Conservation (phyloP, 2,888 invertebrate species). For the Camponotus fellah region DNA sequence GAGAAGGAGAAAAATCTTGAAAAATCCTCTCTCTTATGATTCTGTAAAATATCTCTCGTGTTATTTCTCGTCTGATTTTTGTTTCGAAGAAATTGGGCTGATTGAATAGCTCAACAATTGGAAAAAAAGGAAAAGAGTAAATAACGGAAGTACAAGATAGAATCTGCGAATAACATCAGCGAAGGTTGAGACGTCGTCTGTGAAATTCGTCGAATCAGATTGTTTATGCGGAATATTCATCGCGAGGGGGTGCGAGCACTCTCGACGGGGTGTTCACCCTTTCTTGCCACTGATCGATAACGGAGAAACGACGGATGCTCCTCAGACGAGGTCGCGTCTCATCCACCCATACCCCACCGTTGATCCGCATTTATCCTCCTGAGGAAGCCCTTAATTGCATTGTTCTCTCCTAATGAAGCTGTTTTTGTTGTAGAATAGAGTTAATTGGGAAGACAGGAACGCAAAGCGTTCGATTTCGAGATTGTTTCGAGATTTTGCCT, state of each 20-base stretch:
- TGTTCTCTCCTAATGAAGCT: conserved; percentile 75
- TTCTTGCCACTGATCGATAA: conserved; percentile 73
- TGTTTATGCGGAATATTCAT: conserved; percentile 77
- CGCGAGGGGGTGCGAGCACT: conserved; percentile 61
- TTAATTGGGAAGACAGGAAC: conserved; percentile 71
- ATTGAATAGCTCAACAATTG: conserved; percentile 10
- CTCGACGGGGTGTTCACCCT: conserved; percentile 75
- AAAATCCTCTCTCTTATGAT: not conserved
- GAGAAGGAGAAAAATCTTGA: conserved; percentile 17
- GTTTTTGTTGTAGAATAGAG: conserved; percentile 73
- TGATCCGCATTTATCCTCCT: conserved; percentile 69
- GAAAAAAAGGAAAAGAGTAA: conserved; percentile 13
- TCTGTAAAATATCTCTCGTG: not conserved
- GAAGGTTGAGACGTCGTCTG: conserved; percentile 33
- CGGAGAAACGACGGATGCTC: conserved; percentile 74
- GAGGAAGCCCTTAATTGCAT: conserved; percentile 73
- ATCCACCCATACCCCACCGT: conserved; percentile 47
- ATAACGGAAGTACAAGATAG: conserved; percentile 44
- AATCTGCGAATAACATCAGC: conserved; percentile 8
- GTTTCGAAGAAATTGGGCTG: conserved; percentile 38
- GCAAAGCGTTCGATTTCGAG: conserved; percentile 65
- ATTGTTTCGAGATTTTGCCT: conserved; percentile 45
- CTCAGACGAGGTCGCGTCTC: conserved; percentile 70
- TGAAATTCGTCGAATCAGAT: conserved; percentile 72
- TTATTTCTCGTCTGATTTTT: conserved; percentile 37